Evolutionary conservation across 2,113 vertebrate species (phyloP).

Genomic region (Anser brachyrhynchus): DNA sequence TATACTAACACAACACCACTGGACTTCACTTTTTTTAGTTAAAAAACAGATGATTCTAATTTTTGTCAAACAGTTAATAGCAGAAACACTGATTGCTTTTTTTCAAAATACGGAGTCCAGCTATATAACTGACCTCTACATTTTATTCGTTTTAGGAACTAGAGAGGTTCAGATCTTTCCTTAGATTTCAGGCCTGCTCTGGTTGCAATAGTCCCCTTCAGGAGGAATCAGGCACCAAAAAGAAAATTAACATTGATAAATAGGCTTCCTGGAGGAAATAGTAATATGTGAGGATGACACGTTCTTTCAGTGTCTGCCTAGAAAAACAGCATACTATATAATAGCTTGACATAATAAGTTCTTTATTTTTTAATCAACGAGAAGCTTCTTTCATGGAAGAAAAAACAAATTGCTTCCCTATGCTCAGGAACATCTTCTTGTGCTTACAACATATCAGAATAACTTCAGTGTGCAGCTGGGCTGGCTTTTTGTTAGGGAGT

Average conservation of each 20-base stretch:
- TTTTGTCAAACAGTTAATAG: neutral
- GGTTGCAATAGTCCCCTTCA: neutral
- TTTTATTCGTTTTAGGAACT: neutral
- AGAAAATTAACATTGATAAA: neutral
- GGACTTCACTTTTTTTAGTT: neutral
- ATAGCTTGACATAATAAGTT: neutral
- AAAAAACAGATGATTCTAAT: neutral
- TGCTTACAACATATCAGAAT: neutral
- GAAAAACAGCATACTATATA: neutral
- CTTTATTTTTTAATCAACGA: neutral
- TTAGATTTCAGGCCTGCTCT: neutral
- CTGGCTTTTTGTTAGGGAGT: neutral
- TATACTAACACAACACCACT: neutral
- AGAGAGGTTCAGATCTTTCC: neutral
- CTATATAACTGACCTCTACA: neutral
- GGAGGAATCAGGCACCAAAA: neutral
- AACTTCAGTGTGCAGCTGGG: neutral
- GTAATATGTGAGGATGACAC: neutral
- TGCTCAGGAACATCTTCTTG: neutral
- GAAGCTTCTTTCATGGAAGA: neutral
- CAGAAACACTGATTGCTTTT: neutral
- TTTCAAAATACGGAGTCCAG: neutral
- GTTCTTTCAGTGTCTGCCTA: neutral
- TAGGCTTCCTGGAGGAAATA: neutral
- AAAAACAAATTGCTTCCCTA: neutral